Conservation (phyloP, 1,140 invertebrate genomes). For the Temnothorax longispinosus region DNA sequence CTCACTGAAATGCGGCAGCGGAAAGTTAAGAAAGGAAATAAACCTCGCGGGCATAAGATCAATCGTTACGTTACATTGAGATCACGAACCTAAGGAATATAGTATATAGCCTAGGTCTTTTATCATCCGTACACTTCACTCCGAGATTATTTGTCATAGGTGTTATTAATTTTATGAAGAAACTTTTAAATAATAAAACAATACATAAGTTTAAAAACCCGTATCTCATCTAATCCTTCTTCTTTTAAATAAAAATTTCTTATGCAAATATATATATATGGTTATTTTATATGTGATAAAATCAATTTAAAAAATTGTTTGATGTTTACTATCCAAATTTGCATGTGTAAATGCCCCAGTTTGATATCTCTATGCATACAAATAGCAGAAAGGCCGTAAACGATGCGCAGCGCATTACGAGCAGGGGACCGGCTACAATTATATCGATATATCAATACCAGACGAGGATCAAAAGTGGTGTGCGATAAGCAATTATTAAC, state of each 20-base stretch:
- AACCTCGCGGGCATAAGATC: conserved; percentile 40
- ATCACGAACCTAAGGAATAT: background rate
- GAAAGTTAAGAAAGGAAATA: background rate
- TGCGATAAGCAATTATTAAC: conserved; percentile 60
- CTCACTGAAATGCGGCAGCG: conserved; percentile 25
- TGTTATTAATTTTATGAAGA: background rate
- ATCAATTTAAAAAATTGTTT: conserved; percentile 1
- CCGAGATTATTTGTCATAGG: background rate
- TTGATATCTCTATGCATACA: background rate
- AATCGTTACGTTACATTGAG: conserved; percentile 18
- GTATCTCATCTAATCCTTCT: background rate
- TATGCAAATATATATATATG: background rate
- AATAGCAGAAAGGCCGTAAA: background rate
- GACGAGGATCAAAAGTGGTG: conserved; percentile 56
- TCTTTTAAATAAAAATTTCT: background rate
- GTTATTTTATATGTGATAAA: background rate
- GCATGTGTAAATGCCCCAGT: background rate
- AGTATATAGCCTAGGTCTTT: background rate
- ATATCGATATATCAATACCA: conserved; percentile 55
- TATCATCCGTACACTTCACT: background rate
- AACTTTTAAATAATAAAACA: background rate
- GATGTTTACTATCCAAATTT: background rate
- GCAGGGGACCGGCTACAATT: conserved; percentile 36
- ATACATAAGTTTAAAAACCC: background rate
- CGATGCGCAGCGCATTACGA: conserved; percentile 8